phyloP scores from a whole-genome alignment of 2,113 vertebrate species.

The Hypomesus transpacificus region DNA sequence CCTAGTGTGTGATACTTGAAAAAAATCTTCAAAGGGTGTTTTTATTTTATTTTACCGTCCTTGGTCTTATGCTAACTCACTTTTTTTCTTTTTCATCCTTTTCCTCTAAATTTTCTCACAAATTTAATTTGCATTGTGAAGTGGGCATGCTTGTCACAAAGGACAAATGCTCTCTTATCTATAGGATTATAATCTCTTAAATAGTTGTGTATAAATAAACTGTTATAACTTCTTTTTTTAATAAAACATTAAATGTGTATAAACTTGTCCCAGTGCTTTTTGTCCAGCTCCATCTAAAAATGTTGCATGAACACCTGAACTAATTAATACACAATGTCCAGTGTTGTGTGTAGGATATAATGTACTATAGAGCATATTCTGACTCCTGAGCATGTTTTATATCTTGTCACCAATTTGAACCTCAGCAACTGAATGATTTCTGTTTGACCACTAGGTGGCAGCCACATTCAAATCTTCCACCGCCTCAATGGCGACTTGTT shows the following conservation, averaged over 20 bases:
- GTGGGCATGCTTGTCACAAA: constrained; percentile 75
- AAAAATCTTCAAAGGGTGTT: constrained; percentile 33
- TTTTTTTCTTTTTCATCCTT: constrained; percentile 37
- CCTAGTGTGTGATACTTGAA: constrained; percentile 69
- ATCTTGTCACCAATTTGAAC: no score
- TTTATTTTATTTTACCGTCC: constrained; percentile 53
- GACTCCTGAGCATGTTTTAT: no score
- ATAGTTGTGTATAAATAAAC: constrained; percentile 86
- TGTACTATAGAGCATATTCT: no score
- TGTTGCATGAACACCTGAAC: no score
- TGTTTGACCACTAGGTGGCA: constrained; percentile 51
- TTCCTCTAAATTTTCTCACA: constrained; percentile 1
- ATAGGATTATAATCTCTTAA: constrained; percentile 82
- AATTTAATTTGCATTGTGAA: constrained; percentile 71
- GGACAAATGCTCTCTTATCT: constrained; percentile 80
- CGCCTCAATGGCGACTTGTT: neutral
- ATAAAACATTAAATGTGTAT: constrained; percentile 81
- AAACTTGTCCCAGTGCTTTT: constrained; percentile 15
- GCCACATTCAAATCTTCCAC: constrained; percentile 6
- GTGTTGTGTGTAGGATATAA: no score
- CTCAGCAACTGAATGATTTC: no score
- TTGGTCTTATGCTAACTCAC: constrained; percentile 57
- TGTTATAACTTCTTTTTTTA: constrained; percentile 86
- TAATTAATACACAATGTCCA: no score
- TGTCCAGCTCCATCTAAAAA: no score